These are phyloP conservation scores for Monochamus alternatus DNA, from an alignment of 2,888 invertebrate genomes.

Conservation along the genomic window DNA sequence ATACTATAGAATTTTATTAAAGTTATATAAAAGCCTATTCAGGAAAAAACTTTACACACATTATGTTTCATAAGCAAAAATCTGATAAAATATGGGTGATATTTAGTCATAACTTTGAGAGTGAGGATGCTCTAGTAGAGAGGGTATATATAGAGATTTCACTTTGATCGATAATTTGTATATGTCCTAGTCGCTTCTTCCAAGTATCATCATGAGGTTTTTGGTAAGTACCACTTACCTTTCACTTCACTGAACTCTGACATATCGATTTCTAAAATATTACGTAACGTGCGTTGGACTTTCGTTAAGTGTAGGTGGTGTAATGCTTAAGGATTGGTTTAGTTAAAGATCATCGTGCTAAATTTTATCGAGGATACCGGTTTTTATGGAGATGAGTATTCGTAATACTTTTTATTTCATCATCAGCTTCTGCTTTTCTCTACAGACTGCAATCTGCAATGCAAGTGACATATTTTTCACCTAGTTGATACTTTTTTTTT, in stretches of 20 bases:
- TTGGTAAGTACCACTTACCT: conserved; percentile 69
- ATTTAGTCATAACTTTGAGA: conserved; percentile 42
- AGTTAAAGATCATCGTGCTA: conserved; percentile 29
- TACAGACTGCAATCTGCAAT: too few relatives aligned
- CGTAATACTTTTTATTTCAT: background rate
- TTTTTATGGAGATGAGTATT: conserved; percentile 28
- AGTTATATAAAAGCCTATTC: conserved; percentile 18
- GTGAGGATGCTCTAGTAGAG: conserved; percentile 55
- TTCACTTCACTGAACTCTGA: conserved; percentile 58
- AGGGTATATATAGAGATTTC: conserved; percentile 63
- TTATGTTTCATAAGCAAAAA: conserved; percentile 44
- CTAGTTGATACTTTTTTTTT: too few relatives aligned
- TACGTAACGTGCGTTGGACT: conserved; percentile 51
- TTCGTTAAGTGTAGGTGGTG: conserved; percentile 48
- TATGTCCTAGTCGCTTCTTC: conserved; percentile 59
- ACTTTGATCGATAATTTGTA: conserved; percentile 53
- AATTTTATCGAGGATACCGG: conserved; percentile 26
- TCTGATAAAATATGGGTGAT: conserved; percentile 40
- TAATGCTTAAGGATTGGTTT: conserved; percentile 20
- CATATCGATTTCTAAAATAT: conserved; percentile 52
- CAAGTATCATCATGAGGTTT: conserved; percentile 70
- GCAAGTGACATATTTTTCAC: too few relatives aligned
- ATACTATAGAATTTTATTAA: conserved; percentile 18
- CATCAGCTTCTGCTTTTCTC: too few relatives aligned
- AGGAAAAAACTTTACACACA: conserved; percentile 20